Evolutionary conservation across 2,797 vertebrate species (phyloP), one percentile per base, ranked within the genome.

Genomic region (Tenualosa ilisha): DNA sequence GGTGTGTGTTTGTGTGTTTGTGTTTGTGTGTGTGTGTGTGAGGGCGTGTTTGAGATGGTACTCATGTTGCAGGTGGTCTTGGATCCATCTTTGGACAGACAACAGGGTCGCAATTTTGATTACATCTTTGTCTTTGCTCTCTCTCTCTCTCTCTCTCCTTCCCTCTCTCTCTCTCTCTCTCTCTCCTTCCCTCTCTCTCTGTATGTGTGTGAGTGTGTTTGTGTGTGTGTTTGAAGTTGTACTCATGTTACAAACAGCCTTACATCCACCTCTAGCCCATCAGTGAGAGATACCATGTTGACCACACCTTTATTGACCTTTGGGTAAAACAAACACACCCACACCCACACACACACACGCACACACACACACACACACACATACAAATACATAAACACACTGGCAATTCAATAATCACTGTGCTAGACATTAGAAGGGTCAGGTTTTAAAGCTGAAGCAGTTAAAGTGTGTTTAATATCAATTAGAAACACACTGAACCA

Each of bases 1-100:
- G 31, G 61, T 65, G 61, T 65, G 24, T 68, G 65, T 68, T 6
- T 68, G 65, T 68, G 65, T 68, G 65, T 68, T 59, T 86, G 24
- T 37, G 65, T 37, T 26, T 31, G 63, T 68, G 63, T 26, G 63
- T 31, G 63, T 63, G n/a, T 63, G 22, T 63, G 61, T 63, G 63
- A 1, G 63, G 9, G 63, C 13, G 63, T 61, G 56, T 61, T 22
- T 61, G 3, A n/a, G 22, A 22, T 54, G 5, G 26, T 40, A 31
- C 22, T 24, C 26, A 9, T 65, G 63, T 65, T 65, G 24, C 63
- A 65, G 11, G 63, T 65, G 9, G 65, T 72, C 65, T 72, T 17
- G 26, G 13, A 72, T 72, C 65, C 31, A 17, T 40, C 68, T 75
- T 75, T 43, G 8, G 68, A 43, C 37, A 43, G 68, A 75, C 17